These are phyloP conservation scores for Tyrophagus putrescentiae DNA, from an alignment of 1,140 invertebrate genomes.

Conservation along the genomic window DNA sequence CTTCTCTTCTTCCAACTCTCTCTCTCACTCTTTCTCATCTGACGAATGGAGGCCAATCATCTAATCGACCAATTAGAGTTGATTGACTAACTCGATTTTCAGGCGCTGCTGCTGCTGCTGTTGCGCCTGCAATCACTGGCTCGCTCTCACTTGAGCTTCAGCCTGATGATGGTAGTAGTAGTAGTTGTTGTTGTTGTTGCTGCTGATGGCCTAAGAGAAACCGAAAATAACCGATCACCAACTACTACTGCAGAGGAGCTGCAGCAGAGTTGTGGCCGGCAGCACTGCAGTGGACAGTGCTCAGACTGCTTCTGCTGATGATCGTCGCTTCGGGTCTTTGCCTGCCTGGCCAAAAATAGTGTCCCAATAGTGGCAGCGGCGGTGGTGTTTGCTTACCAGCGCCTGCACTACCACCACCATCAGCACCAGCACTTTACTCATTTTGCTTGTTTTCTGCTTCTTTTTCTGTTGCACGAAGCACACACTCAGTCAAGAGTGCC, in stretches of 20 bases:
- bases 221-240: slow-evolving; percentile 15
- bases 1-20: too few relatives aligned
- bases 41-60: slow-evolving; percentile 17
- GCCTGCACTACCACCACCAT: too few relatives aligned
- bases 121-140: background rate
- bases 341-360: background rate
- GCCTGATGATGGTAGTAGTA: too few relatives aligned
- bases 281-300: too few relatives aligned
- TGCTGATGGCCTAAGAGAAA: background rate
- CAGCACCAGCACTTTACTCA: too few relatives aligned
- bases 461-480: too few relatives aligned
- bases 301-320: too few relatives aligned
- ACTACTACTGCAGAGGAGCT: background rate
- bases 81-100: slow-evolving; percentile 12
- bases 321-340: background rate
- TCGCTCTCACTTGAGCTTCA: background rate
- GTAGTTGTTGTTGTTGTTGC: background rate
- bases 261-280: background rate
- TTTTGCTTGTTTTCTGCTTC: too few relatives aligned
- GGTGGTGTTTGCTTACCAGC: background rate
- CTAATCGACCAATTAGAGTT: slow-evolving; percentile 17
- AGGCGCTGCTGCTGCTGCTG: background rate
- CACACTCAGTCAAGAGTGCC: too few relatives aligned
- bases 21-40: too few relatives aligned
- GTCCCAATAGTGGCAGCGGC: background rate